Percentiles rank a stretch among this genome's conserved stretches.
phyloP scores from a whole-genome alignment of 2,888 invertebrate species.

The Tinea pellionella region DNA sequence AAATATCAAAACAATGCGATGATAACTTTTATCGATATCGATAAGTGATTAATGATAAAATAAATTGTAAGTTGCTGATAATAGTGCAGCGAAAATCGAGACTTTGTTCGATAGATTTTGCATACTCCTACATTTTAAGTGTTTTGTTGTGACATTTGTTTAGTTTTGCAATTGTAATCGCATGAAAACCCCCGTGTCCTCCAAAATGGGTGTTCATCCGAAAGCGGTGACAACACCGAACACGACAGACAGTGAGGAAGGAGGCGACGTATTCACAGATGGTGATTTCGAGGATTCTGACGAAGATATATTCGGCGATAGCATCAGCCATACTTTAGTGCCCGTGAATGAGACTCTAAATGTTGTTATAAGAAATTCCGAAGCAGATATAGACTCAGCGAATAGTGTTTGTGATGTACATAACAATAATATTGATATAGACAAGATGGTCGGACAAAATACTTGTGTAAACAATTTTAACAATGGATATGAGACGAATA shows the following conservation, averaged over 20 bases:
- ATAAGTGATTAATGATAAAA: not conserved
- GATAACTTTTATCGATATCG: not conserved
- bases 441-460: constrained; percentile 1
- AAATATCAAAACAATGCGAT: not conserved
- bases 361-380: constrained; percentile 15
- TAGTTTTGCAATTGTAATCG: constrained; percentile 1
- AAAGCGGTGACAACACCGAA: constrained; percentile 41
- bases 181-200: not conserved
- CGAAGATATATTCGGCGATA: constrained; percentile 39
- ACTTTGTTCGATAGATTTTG: not conserved
- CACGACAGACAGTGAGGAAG: constrained; percentile 55
- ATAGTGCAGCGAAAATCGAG: constrained; percentile 26
- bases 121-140: not conserved
- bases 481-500: constrained; percentile 11
- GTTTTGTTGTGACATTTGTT: not conserved
- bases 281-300: constrained; percentile 58
- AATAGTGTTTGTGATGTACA: not conserved
- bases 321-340: constrained; percentile 25
- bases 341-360: constrained; percentile 51
- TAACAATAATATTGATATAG: not conserved
- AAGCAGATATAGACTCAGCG: not conserved
- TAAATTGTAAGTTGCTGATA: not conserved
- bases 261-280: constrained; percentile 57
- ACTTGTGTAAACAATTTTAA: not conserved
- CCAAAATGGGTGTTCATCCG: constrained; percentile 41